phyloP scores from a whole-genome alignment of 1,140 invertebrate genomes.

The Phymorhynchus buccinoides region DNA sequence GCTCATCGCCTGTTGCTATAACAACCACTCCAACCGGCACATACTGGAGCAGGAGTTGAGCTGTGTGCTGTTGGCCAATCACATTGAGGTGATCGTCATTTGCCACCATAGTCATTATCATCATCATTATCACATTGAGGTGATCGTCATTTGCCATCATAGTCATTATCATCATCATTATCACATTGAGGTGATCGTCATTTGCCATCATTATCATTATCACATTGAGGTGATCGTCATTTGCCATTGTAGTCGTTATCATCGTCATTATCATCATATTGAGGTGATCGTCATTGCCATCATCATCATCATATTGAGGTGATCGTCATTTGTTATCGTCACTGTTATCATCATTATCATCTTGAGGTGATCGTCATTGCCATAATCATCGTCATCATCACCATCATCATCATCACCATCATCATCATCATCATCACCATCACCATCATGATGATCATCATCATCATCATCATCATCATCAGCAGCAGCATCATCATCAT shows the following conservation, averaged over 20 bases:
- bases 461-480: no score
- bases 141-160: neutral
- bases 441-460: constrained; percentile 1
- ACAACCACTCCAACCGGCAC: constrained; percentile 80
- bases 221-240: no score
- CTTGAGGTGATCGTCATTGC: no score
- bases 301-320: neutral
- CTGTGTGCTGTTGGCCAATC: constrained; percentile 77
- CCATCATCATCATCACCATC: constrained; percentile 18
- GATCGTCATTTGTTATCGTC: no score
- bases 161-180: neutral
- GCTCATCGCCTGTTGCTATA: constrained; percentile 84
- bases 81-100: constrained; percentile 69
- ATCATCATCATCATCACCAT: constrained; percentile 24
- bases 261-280: neutral
- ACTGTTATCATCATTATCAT: neutral
- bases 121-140: neutral
- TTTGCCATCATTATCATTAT: neutral
- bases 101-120: neutral
- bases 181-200: neutral
- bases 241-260: neutral
- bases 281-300: constrained; percentile 14
- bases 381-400: no score
- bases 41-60: constrained; percentile 85
- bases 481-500: neutral